These are phyloP conservation scores for Spatula versicolor DNA, from an alignment of 2,797 vertebrate species.

Conservation along the genomic window DNA sequence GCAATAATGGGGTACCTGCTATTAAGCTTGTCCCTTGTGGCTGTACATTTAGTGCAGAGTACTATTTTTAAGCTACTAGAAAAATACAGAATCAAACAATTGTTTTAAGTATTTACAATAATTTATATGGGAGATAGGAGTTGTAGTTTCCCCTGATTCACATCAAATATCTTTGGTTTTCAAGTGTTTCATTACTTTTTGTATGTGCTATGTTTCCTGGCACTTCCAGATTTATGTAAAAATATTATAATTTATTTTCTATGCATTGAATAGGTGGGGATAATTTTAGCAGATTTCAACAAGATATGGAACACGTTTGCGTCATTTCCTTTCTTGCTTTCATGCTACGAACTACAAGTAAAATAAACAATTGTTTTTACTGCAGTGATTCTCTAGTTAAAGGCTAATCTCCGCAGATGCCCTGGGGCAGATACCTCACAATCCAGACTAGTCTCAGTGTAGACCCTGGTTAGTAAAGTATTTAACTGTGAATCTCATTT, in stretches of 20 bases:
- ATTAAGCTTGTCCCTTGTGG: constrained; percentile 52
- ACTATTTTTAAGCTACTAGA: constrained; percentile 62
- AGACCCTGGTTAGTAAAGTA: background rate
- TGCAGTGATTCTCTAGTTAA: constrained; percentile 9
- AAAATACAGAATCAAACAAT: background rate
- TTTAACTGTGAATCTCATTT: constrained; percentile 27
- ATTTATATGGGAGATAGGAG: constrained; percentile 21
- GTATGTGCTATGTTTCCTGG: background rate
- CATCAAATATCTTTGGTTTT: background rate
- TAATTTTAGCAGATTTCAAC: background rate
- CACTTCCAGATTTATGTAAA: background rate
- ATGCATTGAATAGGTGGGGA: background rate
- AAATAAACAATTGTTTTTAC: background rate
- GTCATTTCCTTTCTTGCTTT: background rate
- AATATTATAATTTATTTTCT: background rate
- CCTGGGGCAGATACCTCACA: constrained; percentile 17
- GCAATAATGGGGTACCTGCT: constrained; percentile 27
- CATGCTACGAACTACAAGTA: background rate
- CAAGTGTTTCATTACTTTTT: background rate
- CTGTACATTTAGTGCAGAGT: constrained; percentile 56
- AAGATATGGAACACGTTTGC: background rate
- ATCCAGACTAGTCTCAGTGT: constrained; percentile 3
- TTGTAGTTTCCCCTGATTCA: background rate
- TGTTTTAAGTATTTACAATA: background rate
- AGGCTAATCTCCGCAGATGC: background rate